Percentiles rank a stretch among this genome's conserved stretches.
phyloP scores from a whole-genome alignment of 2,113 vertebrate species.

The Lepus timidus region DNA sequence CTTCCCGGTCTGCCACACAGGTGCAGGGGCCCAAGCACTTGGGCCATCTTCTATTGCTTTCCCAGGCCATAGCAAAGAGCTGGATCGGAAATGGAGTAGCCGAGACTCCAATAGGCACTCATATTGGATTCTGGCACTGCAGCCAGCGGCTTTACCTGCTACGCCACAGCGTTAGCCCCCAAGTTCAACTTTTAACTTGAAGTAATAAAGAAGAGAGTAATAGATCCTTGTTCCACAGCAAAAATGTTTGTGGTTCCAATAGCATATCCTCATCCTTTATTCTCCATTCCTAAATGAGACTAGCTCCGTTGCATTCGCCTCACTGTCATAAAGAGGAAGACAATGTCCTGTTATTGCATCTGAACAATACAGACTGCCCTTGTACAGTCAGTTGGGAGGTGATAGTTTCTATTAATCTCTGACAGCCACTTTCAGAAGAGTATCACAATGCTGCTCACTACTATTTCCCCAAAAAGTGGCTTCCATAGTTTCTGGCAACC shows the following conservation, averaged over 20 bases:
- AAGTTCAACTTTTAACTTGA: constrained; percentile 30
- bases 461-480: constrained; percentile 7
- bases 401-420: neutral
- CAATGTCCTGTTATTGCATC: neutral
- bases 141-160: no score
- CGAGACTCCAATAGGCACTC: no score
- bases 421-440: neutral
- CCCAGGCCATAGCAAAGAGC: no score
- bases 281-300: neutral
- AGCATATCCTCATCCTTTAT: neutral
- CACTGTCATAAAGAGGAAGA: neutral
- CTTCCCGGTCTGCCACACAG: no score
- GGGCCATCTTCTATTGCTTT: no score
- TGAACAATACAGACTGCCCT: neutral
- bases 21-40: no score
- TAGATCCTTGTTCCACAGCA: neutral
- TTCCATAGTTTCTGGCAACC: neutral
- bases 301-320: neutral
- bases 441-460: neutral
- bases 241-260: neutral
- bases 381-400: neutral
- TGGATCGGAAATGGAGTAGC: no score
- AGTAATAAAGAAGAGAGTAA: neutral
- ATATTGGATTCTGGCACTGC: no score
- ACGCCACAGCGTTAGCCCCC: no score